A percentile compares a stretch with the other conserved stretches of the same genome.
Conservation (phyloP, 2,113 vertebrate genomes). For the Hippocampus guttulatus region DNA sequence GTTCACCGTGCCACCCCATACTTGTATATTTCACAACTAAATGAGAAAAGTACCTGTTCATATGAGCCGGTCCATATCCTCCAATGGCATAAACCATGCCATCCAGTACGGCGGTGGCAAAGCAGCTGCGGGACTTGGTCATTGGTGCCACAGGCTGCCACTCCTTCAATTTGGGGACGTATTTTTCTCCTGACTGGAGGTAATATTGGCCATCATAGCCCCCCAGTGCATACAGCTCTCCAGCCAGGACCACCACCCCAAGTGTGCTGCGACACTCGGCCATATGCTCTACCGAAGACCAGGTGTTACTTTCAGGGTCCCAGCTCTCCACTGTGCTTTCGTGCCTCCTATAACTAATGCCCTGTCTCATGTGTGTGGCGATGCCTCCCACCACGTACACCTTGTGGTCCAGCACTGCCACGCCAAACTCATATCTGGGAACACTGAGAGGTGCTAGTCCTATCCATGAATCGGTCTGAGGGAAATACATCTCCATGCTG, state of each 20-base stretch:
- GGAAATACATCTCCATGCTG: slow-evolving; percentile 98
- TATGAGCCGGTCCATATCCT: slow-evolving; percentile 93
- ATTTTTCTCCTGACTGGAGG: slow-evolving; percentile 92
- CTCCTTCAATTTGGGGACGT: slow-evolving; percentile 87
- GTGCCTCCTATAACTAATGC: slow-evolving; percentile 86
- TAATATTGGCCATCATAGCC: slow-evolving; percentile 96
- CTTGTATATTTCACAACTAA: neutral
- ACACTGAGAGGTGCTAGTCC: slow-evolving; percentile 90
- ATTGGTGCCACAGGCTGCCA: slow-evolving; percentile 95
- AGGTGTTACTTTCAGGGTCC: slow-evolving; percentile 95
- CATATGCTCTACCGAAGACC: slow-evolving; percentile 88
- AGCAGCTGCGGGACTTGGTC: slow-evolving; percentile 92
- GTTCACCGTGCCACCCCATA: too few species aligned
- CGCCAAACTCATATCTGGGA: slow-evolving; percentile 91
- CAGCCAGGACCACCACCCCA: slow-evolving; percentile 86
- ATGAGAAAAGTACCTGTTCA: slow-evolving; percentile 86
- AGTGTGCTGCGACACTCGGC: slow-evolving; percentile 90
- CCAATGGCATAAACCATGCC: slow-evolving; percentile 97
- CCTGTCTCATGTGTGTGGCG: slow-evolving; percentile 88
- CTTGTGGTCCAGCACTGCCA: slow-evolving; percentile 92
- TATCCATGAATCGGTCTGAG: slow-evolving; percentile 96
- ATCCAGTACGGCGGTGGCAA: slow-evolving; percentile 88
- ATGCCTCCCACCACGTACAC: slow-evolving; percentile 94
- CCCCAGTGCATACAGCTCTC: slow-evolving; percentile 91
- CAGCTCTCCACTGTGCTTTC: slow-evolving; percentile 95